Conservation (phyloP, 2,797 vertebrate genomes). For the Varecia variegata region DNA sequence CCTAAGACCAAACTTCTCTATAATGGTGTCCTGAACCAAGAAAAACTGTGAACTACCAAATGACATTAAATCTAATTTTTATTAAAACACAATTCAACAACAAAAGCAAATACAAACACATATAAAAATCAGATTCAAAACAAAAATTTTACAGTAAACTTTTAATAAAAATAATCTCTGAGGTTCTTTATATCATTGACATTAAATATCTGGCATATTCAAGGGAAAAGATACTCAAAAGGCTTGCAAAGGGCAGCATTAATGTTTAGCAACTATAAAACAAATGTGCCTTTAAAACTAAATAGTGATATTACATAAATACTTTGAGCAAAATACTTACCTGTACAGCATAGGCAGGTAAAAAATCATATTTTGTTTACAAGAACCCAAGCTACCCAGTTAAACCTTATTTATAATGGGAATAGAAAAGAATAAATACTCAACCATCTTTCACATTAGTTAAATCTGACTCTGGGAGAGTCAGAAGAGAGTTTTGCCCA, state of each 20-base stretch:
- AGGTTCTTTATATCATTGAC: neutral
- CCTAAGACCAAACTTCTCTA: conserved; percentile 57
- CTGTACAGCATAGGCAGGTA: neutral
- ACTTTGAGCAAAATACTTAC: neutral
- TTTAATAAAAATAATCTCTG: neutral
- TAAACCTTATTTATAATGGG: neutral
- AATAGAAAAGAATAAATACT: neutral
- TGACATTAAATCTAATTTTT: neutral
- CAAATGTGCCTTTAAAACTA: neutral
- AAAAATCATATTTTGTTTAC: neutral
- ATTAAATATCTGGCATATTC: neutral
- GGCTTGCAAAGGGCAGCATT: neutral
- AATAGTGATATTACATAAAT: neutral
- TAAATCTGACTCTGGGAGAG: neutral
- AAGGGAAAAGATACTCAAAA: neutral
- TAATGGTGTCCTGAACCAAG: conserved; percentile 24
- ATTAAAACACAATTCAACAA: neutral
- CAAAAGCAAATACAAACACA: neutral
- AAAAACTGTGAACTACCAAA: neutral
- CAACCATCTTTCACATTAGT: neutral
- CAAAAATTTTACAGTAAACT: conserved; percentile 19
- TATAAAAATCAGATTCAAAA: neutral
- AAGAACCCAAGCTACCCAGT: neutral
- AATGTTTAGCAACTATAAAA: neutral
- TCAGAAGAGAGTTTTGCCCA: neutral